A percentile compares a stretch with the other conserved stretches of the same genome.
These are phyloP conservation scores for Gonatopus flavifemur DNA, from an alignment of 1,140 invertebrate species.

Conservation along the genomic window DNA sequence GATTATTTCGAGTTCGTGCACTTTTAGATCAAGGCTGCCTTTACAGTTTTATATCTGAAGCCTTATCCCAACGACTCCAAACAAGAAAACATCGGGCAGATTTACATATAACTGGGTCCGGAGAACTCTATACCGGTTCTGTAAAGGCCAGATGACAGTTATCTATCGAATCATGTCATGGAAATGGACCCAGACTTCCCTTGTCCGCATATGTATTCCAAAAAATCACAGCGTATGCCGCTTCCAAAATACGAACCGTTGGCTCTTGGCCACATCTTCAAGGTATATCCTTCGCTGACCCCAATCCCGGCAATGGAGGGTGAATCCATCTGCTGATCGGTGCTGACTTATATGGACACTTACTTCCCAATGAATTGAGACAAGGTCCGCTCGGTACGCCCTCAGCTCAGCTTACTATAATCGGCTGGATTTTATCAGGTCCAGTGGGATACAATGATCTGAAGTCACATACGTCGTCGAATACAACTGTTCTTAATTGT, in stretches of 20 bases:
- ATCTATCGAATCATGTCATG: constrained; percentile 2
- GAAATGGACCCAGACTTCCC: background rate
- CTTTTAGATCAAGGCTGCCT: constrained; percentile 16
- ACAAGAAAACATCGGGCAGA: constrained; percentile 1
- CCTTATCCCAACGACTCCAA: constrained; percentile 4
- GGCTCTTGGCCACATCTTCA: constrained; percentile 13
- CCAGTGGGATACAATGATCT: too few relatives aligned
- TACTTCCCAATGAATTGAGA: constrained; percentile 6
- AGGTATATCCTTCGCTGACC: constrained; percentile 13
- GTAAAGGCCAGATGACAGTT: constrained; percentile 6
- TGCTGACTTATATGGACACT: constrained; percentile 10
- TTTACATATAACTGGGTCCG: too few relatives aligned
- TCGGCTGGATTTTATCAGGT: constrained; percentile 13
- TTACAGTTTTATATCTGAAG: constrained; percentile 9
- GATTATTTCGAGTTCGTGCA: constrained; percentile 3
- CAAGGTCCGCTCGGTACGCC: constrained; percentile 12
- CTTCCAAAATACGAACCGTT: background rate
- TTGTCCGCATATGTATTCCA: constrained; percentile 9
- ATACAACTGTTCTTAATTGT: constrained; percentile 5
- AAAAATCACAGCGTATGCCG: constrained; percentile 11
- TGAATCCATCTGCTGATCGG: constrained; percentile 17
- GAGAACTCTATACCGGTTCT: background rate
- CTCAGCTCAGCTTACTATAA: too few relatives aligned
- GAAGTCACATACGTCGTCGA: too few relatives aligned
- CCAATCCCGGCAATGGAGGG: constrained; percentile 7